Base-by-base conservation (phyloP, 2,888 invertebrate genomes). In the Agrypnus murinus region DNA sequence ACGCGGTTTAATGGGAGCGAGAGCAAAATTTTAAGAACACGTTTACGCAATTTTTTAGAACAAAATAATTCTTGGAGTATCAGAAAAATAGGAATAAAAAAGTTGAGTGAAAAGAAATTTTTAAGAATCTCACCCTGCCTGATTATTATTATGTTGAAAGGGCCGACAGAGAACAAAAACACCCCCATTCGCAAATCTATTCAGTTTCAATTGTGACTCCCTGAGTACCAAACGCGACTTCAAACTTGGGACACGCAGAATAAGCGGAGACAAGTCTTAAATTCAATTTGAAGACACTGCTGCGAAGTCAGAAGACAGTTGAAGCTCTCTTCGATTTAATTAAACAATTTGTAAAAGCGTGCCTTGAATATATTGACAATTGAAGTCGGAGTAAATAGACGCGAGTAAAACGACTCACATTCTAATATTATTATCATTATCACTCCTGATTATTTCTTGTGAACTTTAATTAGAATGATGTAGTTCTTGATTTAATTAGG, bases 301-400 rank as follows among this genome's bases (percentile, higher is more conserved):
- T 77, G 75, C 72, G 76, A 78, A 79, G 78, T 78, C 78, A 69
- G 69, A 74, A 69, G 71, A 65, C 68, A 70, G 73, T 69, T 70
- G 71, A 74, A 71, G 74, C 75, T 68, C 69, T 79, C 77, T 77
- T 77, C 81, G 81, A 84, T 84, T 84, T 83, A 84, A 84, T 84
- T 84, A 84, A 84, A 84, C 83, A 84, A 84, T 84, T 84, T 84
- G 84, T 82, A 82, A 84, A 84, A 84, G 84, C 84, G 84, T 84
- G 84, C 81, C 80, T 79, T 70, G 84, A 83, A 84, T 84, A 82
- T 82, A 83, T 82, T 78, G 82, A 80, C 82, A 80, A 81, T 80
- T 80, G 79, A 77, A 80, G 79, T 78, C 77, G 77, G 66, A 65
- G 77, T 76, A 77, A 79, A 79, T 79, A 77, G 74, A 50, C 63